A percentile compares a stretch with the other conserved stretches of the same genome.
Evolutionary conservation across 2,888 invertebrate genomes (phyloP).

Genomic region (Adelphocoris suturalis): DNA sequence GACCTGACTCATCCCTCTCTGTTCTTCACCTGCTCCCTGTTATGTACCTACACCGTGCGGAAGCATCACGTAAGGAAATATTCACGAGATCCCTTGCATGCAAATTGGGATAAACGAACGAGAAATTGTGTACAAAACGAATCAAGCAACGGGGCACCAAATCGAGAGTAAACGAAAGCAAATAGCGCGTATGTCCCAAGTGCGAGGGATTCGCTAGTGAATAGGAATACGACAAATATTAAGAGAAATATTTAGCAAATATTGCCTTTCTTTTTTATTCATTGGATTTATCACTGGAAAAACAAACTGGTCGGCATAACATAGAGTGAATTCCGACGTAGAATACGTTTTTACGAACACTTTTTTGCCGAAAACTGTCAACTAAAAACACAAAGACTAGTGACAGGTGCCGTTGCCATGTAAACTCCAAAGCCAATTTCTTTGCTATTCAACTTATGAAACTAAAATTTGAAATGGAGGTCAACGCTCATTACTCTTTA

Average conservation of each 20-base stretch:
- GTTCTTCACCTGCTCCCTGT: neutral
- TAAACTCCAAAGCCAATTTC: no score
- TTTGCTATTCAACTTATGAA: no score
- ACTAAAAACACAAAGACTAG: no score
- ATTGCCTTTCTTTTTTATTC: neutral
- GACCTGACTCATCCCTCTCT: neutral
- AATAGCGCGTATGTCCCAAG: neutral
- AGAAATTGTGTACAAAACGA: slow-evolving; percentile 18
- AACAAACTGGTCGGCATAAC: neutral
- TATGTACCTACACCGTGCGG: neutral
- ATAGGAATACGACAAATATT: neutral
- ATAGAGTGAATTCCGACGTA: neutral
- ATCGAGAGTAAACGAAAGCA: neutral
- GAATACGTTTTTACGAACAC: no score
- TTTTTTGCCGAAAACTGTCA: no score
- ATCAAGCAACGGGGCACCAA: neutral
- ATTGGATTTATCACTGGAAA: neutral
- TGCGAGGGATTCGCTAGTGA: neutral
- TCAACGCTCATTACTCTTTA: no score
- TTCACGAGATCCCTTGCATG: neutral
- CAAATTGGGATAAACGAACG: neutral
- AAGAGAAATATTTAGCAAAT: neutral
- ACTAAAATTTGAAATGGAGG: no score
- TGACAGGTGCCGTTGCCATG: no score
- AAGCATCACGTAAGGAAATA: neutral